Base-by-base conservation (phyloP, 2,113 vertebrate species). In the Clarias magur region DNA sequence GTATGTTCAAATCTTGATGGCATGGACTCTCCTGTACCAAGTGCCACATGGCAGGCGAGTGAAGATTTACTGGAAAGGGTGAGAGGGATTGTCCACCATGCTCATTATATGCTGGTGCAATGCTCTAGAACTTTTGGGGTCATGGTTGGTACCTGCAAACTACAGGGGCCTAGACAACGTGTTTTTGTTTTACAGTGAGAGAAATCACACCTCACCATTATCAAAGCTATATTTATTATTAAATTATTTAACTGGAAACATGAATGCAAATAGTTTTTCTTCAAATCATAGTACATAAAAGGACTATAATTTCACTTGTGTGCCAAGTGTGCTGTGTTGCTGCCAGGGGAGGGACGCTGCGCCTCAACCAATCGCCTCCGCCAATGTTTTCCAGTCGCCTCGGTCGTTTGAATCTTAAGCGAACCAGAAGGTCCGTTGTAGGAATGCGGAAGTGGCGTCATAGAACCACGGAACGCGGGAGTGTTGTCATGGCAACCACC, bases 381-480 rank as follows among this genome's bases (percentile, higher is more conserved):
- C 57, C 48, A 48, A 48, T 82, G 48, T 34, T 42, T 84, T 78
- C 91, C 86, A 91, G 89, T 92, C 84, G 19, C 27, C 17, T 25
- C 19, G 27, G n/a, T 53, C 48, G 63, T 16, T 65, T 0, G 21
- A 3, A 8, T 13, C 16, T 27, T n/a, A 2, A 21, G 78, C 94
- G 88, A 94, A 94, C 93, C 89, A 92, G 57, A 72, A 30, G 27
- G n/a, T 70, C 23, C 56, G 2, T 91, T 91, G 82, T 82, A 92
- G 59, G 11, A 76, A 13, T 25, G 73, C 21, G 0, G 4, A 4
- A 48, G 48, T 0, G 7, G 25, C 56, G 1, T 91, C 90, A 79
- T 79, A 92, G 62, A 63, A 63, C 21, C 21, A 6, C 62, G 0
- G 9, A 5, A 48, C 48, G 48, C 0, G 10, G 25, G 16, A 10